Conservation (phyloP, 2,113 vertebrate species). For the Poeciliopsis prolifica region DNA sequence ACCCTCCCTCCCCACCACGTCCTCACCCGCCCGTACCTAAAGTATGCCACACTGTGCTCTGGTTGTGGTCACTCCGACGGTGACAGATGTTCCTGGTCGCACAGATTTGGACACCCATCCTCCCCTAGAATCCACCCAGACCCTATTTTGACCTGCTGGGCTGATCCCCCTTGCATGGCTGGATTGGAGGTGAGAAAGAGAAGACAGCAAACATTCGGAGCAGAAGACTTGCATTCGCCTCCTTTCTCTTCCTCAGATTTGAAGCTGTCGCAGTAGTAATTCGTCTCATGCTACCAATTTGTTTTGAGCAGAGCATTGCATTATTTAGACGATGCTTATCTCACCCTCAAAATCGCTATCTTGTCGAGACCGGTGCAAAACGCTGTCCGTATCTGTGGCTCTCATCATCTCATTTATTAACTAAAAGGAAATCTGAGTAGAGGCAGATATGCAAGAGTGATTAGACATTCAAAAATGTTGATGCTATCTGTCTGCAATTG, state of each 20-base stretch:
- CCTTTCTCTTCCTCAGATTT: constrained; percentile 33
- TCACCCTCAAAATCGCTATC: constrained; percentile 66
- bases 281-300: constrained; percentile 67
- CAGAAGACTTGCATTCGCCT: constrained; percentile 41
- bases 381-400: constrained; percentile 57
- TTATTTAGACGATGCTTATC: constrained; percentile 73
- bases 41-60: constrained; percentile 45
- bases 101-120: constrained; percentile 43
- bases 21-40: constrained; percentile 25
- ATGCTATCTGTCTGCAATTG: constrained; percentile 73
- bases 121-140: constrained; percentile 48
- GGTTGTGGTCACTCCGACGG: constrained; percentile 67
- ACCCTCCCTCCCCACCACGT: constrained; percentile 22
- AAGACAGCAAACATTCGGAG: constrained; percentile 12
- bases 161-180: constrained; percentile 21
- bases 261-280: constrained; percentile 54
- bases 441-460: constrained; percentile 62
- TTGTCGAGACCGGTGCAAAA: constrained; percentile 59
- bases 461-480: constrained; percentile 64
- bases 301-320: constrained; percentile 64
- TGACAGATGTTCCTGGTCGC: constrained; percentile 68
- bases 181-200: constrained; percentile 49
- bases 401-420: constrained; percentile 76
- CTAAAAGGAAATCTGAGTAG: constrained; percentile 66
- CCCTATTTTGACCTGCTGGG: constrained; percentile 37